These are phyloP conservation scores for Acleris emargana DNA, from an alignment of 2,888 invertebrate species.

Conservation along the genomic window DNA sequence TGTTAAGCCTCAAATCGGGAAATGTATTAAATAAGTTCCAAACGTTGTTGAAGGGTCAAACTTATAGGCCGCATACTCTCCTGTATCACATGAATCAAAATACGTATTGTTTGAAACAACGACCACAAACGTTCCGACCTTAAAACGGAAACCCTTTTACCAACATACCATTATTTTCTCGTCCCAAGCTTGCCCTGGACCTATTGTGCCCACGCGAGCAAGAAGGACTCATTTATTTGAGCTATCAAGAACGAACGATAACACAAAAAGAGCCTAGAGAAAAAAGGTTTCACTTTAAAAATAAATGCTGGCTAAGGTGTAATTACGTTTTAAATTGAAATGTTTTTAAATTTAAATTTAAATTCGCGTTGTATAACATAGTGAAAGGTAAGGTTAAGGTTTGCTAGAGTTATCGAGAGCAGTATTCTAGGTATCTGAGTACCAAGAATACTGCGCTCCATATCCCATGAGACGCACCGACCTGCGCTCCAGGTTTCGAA, in stretches of 20 bases:
- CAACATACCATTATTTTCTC: slow-evolving; percentile 23
- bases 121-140: not conserved
- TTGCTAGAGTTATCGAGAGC: too few relatives aligned
- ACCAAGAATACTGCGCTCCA: too few relatives aligned
- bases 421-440: too few relatives aligned
- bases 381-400: too few relatives aligned
- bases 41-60: not conserved
- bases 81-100: not conserved
- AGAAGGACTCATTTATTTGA: slow-evolving; percentile 33
- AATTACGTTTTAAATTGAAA: too few relatives aligned
- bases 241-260: slow-evolving; percentile 33
- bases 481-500: too few relatives aligned
- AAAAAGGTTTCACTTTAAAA: not conserved
- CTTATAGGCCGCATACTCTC: not conserved
- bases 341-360: too few relatives aligned
- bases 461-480: too few relatives aligned
- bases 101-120: slow-evolving; percentile 3
- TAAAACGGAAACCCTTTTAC: slow-evolving; percentile 11
- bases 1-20: too few relatives aligned
- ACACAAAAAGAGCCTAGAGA: slow-evolving; percentile 18
- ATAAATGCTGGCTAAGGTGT: too few relatives aligned
- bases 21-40: too few relatives aligned
- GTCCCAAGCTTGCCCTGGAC: slow-evolving; percentile 11
- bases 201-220: slow-evolving; percentile 29
- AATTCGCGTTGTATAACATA: too few relatives aligned